Evolutionary conservation across 2,113 vertebrate genomes (phyloP), one percentile per base, ranked within the genome.

Genomic region (Grammomys dolichurus): DNA sequence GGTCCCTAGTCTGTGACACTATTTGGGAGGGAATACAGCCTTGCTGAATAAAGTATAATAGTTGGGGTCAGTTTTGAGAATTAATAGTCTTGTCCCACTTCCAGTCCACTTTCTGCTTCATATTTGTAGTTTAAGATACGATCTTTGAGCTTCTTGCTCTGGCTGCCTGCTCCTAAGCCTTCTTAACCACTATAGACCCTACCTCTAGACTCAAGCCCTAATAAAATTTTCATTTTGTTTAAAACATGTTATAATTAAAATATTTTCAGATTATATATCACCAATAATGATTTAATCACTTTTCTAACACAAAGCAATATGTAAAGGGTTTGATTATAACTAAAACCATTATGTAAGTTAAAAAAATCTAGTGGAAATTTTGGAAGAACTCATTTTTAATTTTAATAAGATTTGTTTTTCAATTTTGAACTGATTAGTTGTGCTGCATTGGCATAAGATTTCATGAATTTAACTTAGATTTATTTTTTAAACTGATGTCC

Each of bases 371-470:
- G 14, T 95, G 51, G 46, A 88, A 97, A 90, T 65, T 8, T 51
- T 90, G 88, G 69, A 89, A 75, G 14, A 87, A 85, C 67, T 87
- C 2, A 90, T 58, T 86, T 95, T 95, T 96, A 31, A 72, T 93
- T 88, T 96, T 86, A 56, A 75, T 93, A 87, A 87, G 65, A 96
- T 24, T 92, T 97, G 48, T 82, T 96, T 96, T 94, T 94, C 17
- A 82, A 67, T 93, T 96, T 93, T 87, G 82, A 95, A 94, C n/a
- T 92, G 85, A 48, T 87, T 94, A 95, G 91, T 94, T 60, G 89
- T 92, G 72, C 65, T 60, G n/a, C 91, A n/a, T 69, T 97, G 60
- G 94, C 82, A 94, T 54, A 89, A 94, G 82, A 69, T 69, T 95
- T 88, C 43, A 17, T 93, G 87, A 97, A 89, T 95, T 95, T 93